Conservation (phyloP, 92 coral and sea anemone genomes). For the Pocillopora grandis region DNA sequence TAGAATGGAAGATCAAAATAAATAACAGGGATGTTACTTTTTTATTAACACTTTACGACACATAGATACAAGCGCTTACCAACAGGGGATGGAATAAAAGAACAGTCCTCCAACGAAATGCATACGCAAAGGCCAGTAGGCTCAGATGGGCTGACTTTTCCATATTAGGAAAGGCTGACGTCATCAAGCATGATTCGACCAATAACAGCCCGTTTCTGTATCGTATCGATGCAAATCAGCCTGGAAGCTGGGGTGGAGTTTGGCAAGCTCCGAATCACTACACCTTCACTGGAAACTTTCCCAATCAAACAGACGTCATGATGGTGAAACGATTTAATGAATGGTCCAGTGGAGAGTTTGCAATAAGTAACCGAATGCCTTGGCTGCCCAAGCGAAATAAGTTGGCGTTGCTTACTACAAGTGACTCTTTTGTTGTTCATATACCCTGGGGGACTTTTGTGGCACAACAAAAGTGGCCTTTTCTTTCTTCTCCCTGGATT, state of each 20-base stretch:
- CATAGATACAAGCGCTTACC: constrained; percentile 22
- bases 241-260: constrained; percentile 34
- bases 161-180: constrained; percentile 40
- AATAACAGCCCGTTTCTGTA: constrained; percentile 16
- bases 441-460: constrained; percentile 37
- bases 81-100: constrained; percentile 28
- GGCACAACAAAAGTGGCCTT: constrained; percentile 13
- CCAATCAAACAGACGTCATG: constrained; percentile 21
- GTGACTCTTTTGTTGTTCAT: background rate
- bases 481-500: constrained; percentile 26
- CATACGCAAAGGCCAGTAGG: background rate
- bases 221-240: constrained; percentile 33
- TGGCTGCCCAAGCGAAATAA: constrained; percentile 23
- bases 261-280: constrained; percentile 39
- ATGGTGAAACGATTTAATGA: constrained; percentile 19
- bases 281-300: constrained; percentile 16
- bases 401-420: constrained; percentile 22
- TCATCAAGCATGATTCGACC: constrained; percentile 18
- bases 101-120: constrained; percentile 27
- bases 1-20: too few species aligned
- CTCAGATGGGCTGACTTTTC: constrained; percentile 19
- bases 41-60: too few species aligned
- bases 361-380: constrained; percentile 39
- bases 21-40: too few species aligned
- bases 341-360: constrained; percentile 25